Conservation (phyloP, 1,140 invertebrate species). For the Lamellibrachia luymesi region DNA sequence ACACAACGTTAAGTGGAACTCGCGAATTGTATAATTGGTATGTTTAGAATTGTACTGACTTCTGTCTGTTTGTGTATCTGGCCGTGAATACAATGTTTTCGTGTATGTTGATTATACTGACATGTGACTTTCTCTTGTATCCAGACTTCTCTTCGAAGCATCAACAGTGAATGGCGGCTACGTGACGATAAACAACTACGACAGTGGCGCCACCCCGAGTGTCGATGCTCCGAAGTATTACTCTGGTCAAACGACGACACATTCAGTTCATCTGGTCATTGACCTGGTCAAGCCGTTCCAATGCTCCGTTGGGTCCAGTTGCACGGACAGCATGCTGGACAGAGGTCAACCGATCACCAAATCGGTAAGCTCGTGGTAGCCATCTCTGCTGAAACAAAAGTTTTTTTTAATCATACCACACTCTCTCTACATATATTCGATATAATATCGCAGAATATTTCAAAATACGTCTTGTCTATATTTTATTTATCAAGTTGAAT, state of each 20-base stretch:
- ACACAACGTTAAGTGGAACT: too few relatives aligned
- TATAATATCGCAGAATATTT: too few relatives aligned
- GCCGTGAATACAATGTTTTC: neutral
- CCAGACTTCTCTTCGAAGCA: neutral
- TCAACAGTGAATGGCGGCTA: neutral
- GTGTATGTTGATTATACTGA: neutral
- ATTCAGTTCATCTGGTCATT: neutral
- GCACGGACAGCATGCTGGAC: neutral
- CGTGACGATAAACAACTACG: conserved; percentile 11
- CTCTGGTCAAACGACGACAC: conserved; percentile 2
- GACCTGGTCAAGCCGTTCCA: conserved; percentile 7
- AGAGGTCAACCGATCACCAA: conserved; percentile 3
- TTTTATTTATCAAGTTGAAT: too few relatives aligned
- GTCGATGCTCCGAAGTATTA: neutral
- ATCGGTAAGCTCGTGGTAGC: neutral
- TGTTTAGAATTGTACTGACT: too few relatives aligned
- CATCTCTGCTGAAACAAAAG: too few relatives aligned
- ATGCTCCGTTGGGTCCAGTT: neutral
- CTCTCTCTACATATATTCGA: too few relatives aligned
- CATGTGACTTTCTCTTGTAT: neutral
- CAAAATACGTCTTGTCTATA: too few relatives aligned
- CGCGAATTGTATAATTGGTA: too few relatives aligned
- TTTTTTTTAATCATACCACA: too few relatives aligned
- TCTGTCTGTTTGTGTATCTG: too few relatives aligned
- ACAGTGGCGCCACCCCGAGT: neutral